Base-by-base conservation (phyloP, 2,113 vertebrate species). In the Pteruthius melanotis region DNA sequence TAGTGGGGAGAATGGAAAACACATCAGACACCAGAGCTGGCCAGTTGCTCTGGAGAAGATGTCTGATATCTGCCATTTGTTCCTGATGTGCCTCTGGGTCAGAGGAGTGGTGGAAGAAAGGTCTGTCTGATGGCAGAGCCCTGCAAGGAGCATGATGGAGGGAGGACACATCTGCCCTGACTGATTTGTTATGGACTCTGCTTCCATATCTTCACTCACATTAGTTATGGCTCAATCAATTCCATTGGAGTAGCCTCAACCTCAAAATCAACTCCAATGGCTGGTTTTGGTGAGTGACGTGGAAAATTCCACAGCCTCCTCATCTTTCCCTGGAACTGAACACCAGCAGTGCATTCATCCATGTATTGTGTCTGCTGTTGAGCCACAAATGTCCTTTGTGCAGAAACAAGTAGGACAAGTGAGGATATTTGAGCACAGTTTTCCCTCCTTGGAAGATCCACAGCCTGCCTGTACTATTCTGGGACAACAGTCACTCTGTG, bases 181-280 rank as follows among this genome's bases (percentile, higher is more conserved):
- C 26, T 37, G 13, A 26, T 52, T 27, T 10, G 3, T 45, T 45
- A 7, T 7, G n/a, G 60, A 27, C 24, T 74, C 47, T 52, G 30
- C 27, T 87, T 56, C 69, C 47, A 5, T 2, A 6, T 22, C 20
- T 14, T 47, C 37, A 45, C 44, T 63, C 71, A 6, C 0, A 0
- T 56, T 65, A 57, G 9, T 53, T 83, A 22, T 27, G n/a, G n/a
- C 5, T 61, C 3, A 49, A 39, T 14, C 0, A 0, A 40, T 44
- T 44, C 35, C 52, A 44, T 3, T 30, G 56, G 19, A 54, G 44
- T 42, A 82, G 64, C 28, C 17, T n/a, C 31, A 63, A 35, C 24
- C 74, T 89, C 39, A 19, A 70, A 87, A 47, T 39, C 27, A 30
- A 22, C 31, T 50, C 69, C 56, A 31, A 4, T 7, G 10, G 22